Conservation (phyloP, 2,113 vertebrate genomes). For the Pterocles burchelli region DNA sequence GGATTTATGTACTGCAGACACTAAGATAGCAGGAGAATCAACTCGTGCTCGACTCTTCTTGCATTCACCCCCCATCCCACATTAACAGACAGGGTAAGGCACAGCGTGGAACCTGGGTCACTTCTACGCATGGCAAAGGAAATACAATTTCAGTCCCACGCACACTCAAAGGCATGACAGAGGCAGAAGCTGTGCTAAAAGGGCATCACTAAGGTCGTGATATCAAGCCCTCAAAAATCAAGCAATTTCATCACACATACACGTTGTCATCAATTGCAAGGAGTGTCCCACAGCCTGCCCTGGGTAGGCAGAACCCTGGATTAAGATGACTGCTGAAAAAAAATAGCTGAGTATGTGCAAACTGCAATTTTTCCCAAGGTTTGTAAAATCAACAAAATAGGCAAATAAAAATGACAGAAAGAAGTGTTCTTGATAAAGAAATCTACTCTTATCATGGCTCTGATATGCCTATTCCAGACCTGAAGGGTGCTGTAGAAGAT, state of each 20-base stretch:
- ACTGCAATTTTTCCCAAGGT: neutral
- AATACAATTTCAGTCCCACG: neutral
- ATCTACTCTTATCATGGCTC: neutral
- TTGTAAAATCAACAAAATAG: neutral
- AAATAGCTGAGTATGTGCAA: neutral
- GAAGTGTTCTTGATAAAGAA: neutral
- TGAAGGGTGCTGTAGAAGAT: neutral
- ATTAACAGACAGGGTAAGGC: neutral
- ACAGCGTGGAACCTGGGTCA: neutral
- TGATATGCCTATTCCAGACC: neutral
- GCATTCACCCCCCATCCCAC: neutral
- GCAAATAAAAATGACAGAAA: neutral
- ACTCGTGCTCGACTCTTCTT: neutral
- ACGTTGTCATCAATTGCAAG: neutral
- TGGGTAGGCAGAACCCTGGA: neutral
- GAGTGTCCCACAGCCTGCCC: neutral
- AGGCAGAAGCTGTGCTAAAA: neutral
- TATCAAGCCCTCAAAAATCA: neutral
- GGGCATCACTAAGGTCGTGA: neutral
- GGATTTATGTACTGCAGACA: slow-evolving; percentile 66
- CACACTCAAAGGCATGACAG: neutral
- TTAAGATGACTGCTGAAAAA: neutral
- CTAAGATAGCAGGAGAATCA: slow-evolving; percentile 37
- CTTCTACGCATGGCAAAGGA: neutral
- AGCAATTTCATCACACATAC: neutral